Percentiles rank a stretch among this genome's conserved stretches.
phyloP scores from a whole-genome alignment of 2,888 invertebrate species.

The Drosophila recens region DNA sequence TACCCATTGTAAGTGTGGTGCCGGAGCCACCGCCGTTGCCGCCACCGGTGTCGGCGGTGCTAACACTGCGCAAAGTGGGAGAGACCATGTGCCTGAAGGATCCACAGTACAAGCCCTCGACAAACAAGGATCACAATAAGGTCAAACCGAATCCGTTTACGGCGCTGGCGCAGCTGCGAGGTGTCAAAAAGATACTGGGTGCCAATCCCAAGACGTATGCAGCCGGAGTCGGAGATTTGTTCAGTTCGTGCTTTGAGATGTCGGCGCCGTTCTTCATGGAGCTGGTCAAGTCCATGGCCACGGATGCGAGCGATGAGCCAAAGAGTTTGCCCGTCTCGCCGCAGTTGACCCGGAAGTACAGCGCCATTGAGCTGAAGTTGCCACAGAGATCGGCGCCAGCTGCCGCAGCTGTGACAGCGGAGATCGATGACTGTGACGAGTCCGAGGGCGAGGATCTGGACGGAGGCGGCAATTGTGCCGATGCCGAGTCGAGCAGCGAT shows the following conservation, averaged over 20 bases:
- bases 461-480: slow-evolving; percentile 84
- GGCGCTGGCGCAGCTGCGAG: slow-evolving; percentile 90
- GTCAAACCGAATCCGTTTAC: slow-evolving; percentile 90
- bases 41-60: slow-evolving; percentile 84
- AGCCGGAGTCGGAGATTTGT: slow-evolving; percentile 87
- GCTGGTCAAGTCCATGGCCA: slow-evolving; percentile 65
- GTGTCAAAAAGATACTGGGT: slow-evolving; percentile 93
- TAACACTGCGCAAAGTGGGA: slow-evolving; percentile 89
- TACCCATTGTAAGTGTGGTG: slow-evolving; percentile 41
- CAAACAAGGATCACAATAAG: slow-evolving; percentile 84
- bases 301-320: slow-evolving; percentile 74
- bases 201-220: slow-evolving; percentile 86
- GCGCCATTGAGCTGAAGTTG: slow-evolving; percentile 81
- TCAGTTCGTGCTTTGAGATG: slow-evolving; percentile 92
- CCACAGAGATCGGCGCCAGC: slow-evolving; percentile 57
- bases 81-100: slow-evolving; percentile 95
- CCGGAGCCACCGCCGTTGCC: slow-evolving; percentile 66
- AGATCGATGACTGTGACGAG: slow-evolving; percentile 79
- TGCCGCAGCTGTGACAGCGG: slow-evolving; percentile 44
- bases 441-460: slow-evolving; percentile 83
- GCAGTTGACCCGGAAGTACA: slow-evolving; percentile 85
- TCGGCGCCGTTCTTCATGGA: slow-evolving; percentile 88
- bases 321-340: slow-evolving; percentile 87
- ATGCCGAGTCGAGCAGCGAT: slow-evolving; percentile 84
- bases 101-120: slow-evolving; percentile 90